Evolutionary conservation across 2,113 vertebrate species (phyloP).

Genomic region (Petrocephalus microphthalmus): DNA sequence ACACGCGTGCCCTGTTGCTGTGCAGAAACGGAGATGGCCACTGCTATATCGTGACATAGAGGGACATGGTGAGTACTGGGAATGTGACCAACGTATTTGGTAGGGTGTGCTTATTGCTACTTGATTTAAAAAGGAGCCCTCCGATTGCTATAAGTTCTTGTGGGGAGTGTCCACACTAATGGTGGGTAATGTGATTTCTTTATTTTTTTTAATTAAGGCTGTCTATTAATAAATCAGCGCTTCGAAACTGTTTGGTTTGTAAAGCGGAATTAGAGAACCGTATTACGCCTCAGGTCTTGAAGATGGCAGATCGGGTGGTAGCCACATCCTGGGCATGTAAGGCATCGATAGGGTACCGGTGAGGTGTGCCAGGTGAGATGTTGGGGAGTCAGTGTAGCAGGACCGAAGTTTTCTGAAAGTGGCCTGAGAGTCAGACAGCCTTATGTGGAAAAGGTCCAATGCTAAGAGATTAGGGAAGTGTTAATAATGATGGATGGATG

Average conservation of each 20-base stretch:
- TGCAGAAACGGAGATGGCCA: conserved; percentile 44
- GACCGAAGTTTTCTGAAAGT: not conserved
- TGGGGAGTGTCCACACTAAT: not conserved
- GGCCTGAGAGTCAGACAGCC: not conserved
- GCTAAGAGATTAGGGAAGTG: not conserved
- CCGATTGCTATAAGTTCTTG: not conserved
- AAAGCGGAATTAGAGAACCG: not conserved
- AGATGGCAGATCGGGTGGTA: not conserved
- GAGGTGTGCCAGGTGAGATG: not conserved
- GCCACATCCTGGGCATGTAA: not conserved
- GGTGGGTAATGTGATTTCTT: not conserved
- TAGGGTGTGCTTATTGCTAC: not conserved
- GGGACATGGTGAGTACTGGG: conserved; percentile 45
- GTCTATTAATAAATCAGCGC: not conserved
- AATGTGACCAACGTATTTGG: not conserved
- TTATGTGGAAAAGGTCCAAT: not conserved
- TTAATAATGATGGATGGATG: not conserved
- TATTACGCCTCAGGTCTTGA: not conserved
- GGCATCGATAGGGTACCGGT: not conserved
- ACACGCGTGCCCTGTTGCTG: conserved; percentile 38
- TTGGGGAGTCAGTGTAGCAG: not conserved
- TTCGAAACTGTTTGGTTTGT: not conserved
- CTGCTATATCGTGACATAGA: conserved; percentile 49
- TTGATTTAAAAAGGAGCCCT: not conserved
- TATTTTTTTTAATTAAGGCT: not conserved